Base-by-base conservation (phyloP, 1,140 invertebrate species). In the Subanguina moxae region DNA sequence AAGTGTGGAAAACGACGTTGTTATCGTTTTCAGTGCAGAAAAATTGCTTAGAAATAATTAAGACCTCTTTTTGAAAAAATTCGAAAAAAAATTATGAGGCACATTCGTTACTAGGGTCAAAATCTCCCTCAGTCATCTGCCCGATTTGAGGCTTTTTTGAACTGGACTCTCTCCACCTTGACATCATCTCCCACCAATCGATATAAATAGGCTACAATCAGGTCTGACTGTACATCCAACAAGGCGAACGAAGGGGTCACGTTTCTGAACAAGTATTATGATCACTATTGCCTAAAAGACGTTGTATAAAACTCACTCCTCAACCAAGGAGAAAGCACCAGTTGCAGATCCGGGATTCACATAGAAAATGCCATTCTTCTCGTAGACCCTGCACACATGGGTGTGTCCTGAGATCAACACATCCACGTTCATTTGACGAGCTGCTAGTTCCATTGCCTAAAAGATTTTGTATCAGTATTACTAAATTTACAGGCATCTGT, bases 321-420 rank as follows among this genome's bases (percentile, higher is more conserved):
- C 61, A 19, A 63, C 45, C 38, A 76, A 46, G 15, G 78, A 69
- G 79, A 93, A 98, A 19, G 96, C 93, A 52, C 96, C 96, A 66
- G 96, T 99, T 7, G 94, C 94, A 48, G 93, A 96, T 21, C 96
- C 96, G 58, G 96, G 96, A 86, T 99, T 99, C 48, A 99, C 96
- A 84, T 94, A 99, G 85, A 99, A 97, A 83, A 94, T 94, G 78
- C 93, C 94, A 84, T 96, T 94, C 62, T 96, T 92, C 84, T 98
- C 94, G 83, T 94, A 97, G 0, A 94, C 93, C 83, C 96, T 92
- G 86, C 97, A 98, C 77, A 93, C 91, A 84, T 99, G 95, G 8
- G 95, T 98, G 83, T 98, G 94, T 0, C 96, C 96, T 19, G 93
- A 93, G 80, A 99, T 97, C 9, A 99, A 86, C 76, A 99, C 97